Conservation (phyloP, 2,888 invertebrate genomes). For the Drosophila mulleri region DNA sequence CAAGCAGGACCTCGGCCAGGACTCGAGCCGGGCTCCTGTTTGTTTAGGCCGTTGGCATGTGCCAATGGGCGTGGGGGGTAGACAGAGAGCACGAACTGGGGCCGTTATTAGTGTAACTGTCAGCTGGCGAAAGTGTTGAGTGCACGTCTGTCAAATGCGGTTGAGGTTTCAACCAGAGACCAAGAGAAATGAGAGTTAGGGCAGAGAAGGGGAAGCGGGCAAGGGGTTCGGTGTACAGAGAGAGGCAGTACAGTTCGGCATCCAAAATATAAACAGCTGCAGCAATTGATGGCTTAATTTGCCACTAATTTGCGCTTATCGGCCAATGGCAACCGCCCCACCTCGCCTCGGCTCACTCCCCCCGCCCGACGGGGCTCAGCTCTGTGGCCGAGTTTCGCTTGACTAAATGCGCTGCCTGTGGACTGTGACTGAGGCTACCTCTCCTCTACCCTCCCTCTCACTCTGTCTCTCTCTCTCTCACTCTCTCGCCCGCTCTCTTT, state of each 20-base stretch:
- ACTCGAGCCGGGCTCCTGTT: constrained; percentile 36
- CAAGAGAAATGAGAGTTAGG: not conserved
- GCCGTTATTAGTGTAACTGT: constrained; percentile 77
- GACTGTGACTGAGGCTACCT: constrained; percentile 9
- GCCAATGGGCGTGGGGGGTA: constrained; percentile 6
- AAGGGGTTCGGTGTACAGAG: no score
- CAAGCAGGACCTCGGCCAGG: constrained; percentile 31
- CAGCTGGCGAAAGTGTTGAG: constrained; percentile 76
- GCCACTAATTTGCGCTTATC: constrained; percentile 81
- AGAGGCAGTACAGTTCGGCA: not conserved
- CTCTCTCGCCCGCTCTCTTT: no score
- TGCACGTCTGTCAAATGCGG: constrained; percentile 75
- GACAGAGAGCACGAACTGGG: not conserved
- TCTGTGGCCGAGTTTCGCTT: constrained; percentile 21
- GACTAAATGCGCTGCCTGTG: constrained; percentile 10
- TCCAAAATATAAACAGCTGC: constrained; percentile 57
- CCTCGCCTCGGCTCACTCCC: not conserved
- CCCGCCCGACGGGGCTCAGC: not conserved
- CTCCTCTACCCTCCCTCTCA: no score
- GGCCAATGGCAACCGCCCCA: constrained; percentile 11
- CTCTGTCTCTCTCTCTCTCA: no score
- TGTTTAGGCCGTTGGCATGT: constrained; percentile 44
- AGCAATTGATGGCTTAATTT: constrained; percentile 74
- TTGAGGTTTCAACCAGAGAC: constrained; percentile 43
- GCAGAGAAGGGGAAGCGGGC: no score